Conservation (phyloP, 2,797 vertebrate genomes). For the Myotis pilosus region DNA sequence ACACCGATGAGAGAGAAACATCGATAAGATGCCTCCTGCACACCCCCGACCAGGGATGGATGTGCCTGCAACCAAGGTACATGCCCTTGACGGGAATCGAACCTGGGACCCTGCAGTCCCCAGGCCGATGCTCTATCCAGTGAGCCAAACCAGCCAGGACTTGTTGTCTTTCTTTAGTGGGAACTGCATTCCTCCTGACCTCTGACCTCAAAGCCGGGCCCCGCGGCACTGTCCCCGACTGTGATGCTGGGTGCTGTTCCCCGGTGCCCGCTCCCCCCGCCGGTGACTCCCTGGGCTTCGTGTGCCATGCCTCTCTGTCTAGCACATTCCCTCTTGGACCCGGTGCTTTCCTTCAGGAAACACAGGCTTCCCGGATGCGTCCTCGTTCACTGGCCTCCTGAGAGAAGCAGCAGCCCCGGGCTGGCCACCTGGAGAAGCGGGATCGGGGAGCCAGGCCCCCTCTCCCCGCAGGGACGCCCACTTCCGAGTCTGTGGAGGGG, state of each 20-base stretch:
- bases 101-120: no score
- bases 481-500: neutral
- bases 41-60: no score
- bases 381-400: neutral
- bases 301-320: neutral
- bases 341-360: neutral
- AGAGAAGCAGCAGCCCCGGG: neutral
- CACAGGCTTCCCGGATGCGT: neutral
- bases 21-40: no score
- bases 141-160: no score
- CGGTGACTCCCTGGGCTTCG: conserved; percentile 5
- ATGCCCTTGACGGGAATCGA: no score
- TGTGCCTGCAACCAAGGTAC: no score
- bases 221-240: no score
- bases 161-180: neutral
- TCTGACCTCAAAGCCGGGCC: no score
- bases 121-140: no score
- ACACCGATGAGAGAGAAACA: no score
- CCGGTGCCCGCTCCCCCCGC: no score
- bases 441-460: neutral
- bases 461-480: neutral
- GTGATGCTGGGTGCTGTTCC: no score
- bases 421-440: neutral
- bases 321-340: neutral
- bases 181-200: neutral